These are phyloP conservation scores for Caprella mutica DNA, from an alignment of 2,888 invertebrate genomes.

Conservation along the genomic window DNA sequence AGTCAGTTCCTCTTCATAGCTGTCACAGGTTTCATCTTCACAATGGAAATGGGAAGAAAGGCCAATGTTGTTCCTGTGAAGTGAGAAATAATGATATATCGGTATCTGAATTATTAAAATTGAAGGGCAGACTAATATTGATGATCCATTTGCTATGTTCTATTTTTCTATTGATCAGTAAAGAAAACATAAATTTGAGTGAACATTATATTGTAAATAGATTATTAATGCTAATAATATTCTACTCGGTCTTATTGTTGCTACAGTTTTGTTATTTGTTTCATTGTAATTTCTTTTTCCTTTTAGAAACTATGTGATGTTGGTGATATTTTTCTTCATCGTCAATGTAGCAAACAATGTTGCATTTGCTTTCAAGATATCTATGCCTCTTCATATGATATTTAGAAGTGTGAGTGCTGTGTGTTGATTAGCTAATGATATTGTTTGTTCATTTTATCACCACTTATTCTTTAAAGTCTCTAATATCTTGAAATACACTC, in stretches of 20 bases:
- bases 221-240: too few relatives aligned
- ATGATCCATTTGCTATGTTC: too few relatives aligned
- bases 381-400: slow-evolving; percentile 97
- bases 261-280: background rate
- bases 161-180: too few relatives aligned
- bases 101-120: too few relatives aligned
- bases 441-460: background rate
- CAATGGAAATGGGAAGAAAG: slow-evolving; percentile 63
- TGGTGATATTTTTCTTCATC: slow-evolving; percentile 82
- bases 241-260: too few relatives aligned
- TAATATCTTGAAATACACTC: too few relatives aligned
- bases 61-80: slow-evolving; percentile 53
- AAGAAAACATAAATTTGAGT: too few relatives aligned
- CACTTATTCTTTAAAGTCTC: background rate
- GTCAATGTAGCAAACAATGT: slow-evolving; percentile 87
- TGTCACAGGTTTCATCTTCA: slow-evolving; percentile 71
- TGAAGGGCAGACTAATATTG: too few relatives aligned
- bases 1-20: slow-evolving; percentile 86
- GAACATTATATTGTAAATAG: too few relatives aligned
- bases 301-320: slow-evolving; percentile 58
- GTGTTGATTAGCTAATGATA: background rate
- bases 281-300: background rate
- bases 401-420: slow-evolving; percentile 72
- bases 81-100: too few relatives aligned
- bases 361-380: slow-evolving; percentile 90